Evolutionary conservation across 1,140 invertebrate species (phyloP), one percentile per base, ranked within the genome.

Genomic region (Lepidurus couesii): DNA sequence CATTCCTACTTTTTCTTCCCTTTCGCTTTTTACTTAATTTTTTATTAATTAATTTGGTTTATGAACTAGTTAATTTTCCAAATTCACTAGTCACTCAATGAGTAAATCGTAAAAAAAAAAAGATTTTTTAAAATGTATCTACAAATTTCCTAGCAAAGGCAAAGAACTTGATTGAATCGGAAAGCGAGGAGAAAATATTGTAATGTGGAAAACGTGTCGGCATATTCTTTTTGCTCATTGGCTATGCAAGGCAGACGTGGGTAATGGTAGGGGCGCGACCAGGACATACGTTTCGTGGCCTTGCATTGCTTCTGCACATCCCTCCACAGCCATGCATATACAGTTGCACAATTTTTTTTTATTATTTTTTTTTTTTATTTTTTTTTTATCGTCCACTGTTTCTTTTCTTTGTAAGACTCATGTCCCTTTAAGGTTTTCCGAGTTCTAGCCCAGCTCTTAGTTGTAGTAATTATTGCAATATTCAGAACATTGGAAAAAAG

Each of bases 211-310:
- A 65, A 65, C 53, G 53, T 65, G 53, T 65, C n/a, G 53, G 53
- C 53, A n/a, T 65, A 65, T 65, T 65, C 53, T 65, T 13, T 34
- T 5, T 65, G 53, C 53, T 65, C 53, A 65, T 65, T 65, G 53
- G 53, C 53, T 65, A 65, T 65, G 53, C 53, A 65, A 65, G 53
- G 13, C 53, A 65, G 53, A 21, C 53, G 21, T 65, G 21, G 53
- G 21, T 65, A 65, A 65, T 65, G 53, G 53, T 65, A 65, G 53
- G 53, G 53, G 53, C 53, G 53, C 53, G 53, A 65, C 53, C 53
- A 65, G n/a, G 53, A 65, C 53, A 65, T 65, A 65, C 53, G 53
- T 65, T 65, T 65, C 53, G 0, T 0, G 53, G 53, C 53, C 53
- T 21, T 65, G 53, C 53, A 65, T 21, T 65, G 53, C 53, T 65